Conservation (phyloP, 2,888 invertebrate species). For the Sphinx pinastri region DNA sequence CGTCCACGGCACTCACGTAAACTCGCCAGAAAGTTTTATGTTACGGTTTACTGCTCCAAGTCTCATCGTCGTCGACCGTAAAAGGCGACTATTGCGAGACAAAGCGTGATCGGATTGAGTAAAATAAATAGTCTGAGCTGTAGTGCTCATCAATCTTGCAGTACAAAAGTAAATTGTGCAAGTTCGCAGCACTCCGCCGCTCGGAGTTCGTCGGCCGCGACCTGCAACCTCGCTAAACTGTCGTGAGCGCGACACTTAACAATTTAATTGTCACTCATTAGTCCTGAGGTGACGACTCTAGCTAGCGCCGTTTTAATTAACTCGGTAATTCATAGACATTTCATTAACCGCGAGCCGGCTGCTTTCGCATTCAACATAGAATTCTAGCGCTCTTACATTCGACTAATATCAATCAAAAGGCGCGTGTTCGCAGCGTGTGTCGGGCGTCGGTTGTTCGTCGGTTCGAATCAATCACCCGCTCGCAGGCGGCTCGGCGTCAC, state of each 20-base stretch:
- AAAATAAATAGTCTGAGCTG: constrained; percentile 76
- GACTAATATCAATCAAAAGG: constrained; percentile 64
- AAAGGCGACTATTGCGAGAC: constrained; percentile 75
- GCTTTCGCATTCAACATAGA: constrained; percentile 43
- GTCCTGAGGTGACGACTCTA: constrained; percentile 69
- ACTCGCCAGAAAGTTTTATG: constrained; percentile 66
- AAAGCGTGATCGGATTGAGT: constrained; percentile 80
- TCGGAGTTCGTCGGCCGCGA: constrained; percentile 72
- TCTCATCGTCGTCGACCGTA: constrained; percentile 66
- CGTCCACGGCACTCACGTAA: constrained; percentile 44
- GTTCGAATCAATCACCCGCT: constrained; percentile 75
- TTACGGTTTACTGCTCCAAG: constrained; percentile 62
- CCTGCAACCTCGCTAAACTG: constrained; percentile 76
- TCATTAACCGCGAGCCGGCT: constrained; percentile 58
- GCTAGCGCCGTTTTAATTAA: constrained; percentile 69
- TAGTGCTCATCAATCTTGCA: constrained; percentile 77
- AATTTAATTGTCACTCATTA: constrained; percentile 81
- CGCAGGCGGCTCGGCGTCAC: constrained; percentile 48
- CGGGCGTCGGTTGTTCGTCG: constrained; percentile 61
- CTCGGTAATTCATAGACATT: constrained; percentile 69
- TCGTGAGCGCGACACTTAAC: constrained; percentile 74
- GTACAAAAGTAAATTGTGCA: constrained; percentile 75
- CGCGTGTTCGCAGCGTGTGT: constrained; percentile 44
- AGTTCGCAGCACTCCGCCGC: constrained; percentile 58
- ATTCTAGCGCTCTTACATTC: constrained; percentile 42